Percentiles rank a stretch among this genome's conserved stretches.
phyloP scores from a whole-genome alignment of 2,888 invertebrate genomes.

The Troilus luridus region DNA sequence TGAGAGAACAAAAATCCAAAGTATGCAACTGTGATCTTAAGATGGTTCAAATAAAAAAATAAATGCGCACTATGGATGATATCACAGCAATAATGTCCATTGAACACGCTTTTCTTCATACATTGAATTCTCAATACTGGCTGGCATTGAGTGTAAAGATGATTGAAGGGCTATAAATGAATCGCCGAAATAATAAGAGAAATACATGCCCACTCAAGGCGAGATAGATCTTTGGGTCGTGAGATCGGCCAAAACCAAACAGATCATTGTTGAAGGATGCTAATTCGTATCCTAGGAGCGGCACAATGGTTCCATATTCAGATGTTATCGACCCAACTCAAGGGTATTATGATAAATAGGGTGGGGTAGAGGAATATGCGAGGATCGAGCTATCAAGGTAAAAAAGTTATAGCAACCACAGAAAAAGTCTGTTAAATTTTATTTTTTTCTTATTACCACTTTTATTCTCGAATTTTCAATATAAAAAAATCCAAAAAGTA shows the following conservation, averaged over 20 bases:
- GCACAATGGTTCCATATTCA: not conserved
- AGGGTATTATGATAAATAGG: constrained; percentile 12
- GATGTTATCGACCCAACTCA: not conserved
- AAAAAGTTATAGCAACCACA: not conserved
- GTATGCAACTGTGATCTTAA: too few species aligned
- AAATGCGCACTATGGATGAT: too few species aligned
- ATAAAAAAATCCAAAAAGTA: too few species aligned
- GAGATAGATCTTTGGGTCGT: not conserved
- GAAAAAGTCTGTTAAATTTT: too few species aligned
- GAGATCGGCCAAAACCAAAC: not conserved
- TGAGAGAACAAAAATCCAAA: too few species aligned
- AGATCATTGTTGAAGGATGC: constrained; percentile 4
- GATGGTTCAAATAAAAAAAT: too few species aligned
- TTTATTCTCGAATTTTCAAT: too few species aligned
- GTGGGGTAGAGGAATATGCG: not conserved
- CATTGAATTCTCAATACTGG: not conserved
- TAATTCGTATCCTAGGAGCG: not conserved
- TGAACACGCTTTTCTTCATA: not conserved
- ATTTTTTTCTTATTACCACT: too few species aligned
- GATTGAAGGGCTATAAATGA: not conserved
- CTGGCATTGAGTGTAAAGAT: not conserved
- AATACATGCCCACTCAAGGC: not conserved
- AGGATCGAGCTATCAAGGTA: not conserved
- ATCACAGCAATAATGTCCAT: too few species aligned
- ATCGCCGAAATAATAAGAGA: not conserved